Percentiles rank a stretch among this genome's conserved stretches.
Conservation (phyloP, 2,888 invertebrate genomes). For the Punctoribates punctum region DNA sequence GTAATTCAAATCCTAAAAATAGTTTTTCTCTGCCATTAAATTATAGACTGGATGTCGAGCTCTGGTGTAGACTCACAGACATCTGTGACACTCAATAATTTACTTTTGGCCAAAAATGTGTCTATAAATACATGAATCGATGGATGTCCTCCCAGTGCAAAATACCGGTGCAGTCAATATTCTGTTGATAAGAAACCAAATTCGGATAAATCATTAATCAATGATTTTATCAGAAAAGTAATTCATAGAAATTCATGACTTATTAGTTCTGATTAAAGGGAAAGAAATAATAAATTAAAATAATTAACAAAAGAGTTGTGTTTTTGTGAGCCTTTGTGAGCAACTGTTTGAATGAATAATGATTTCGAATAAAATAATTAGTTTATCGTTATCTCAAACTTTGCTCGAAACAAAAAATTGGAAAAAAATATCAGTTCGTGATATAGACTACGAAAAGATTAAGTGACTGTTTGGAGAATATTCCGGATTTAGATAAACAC, state of each 20-base stretch:
- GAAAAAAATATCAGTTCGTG: neutral
- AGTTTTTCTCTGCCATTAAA: slow-evolving; percentile 27
- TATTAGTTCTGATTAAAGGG: neutral
- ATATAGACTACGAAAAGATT: neutral
- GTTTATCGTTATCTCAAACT: neutral
- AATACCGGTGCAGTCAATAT: neutral
- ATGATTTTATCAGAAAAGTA: neutral
- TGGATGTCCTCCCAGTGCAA: too few species aligned
- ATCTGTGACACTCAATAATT: slow-evolving; percentile 36
- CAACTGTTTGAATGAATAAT: too few species aligned
- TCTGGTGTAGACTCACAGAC: neutral
- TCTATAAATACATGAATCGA: slow-evolving; percentile 6
- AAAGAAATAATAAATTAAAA: neutral
- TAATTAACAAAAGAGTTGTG: too few species aligned
- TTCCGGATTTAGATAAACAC: neutral
- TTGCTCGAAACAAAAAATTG: neutral
- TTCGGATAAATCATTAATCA: neutral
- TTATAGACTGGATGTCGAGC: slow-evolving; percentile 12
- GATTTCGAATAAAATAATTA: neutral
- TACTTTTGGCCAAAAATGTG: slow-evolving; percentile 14
- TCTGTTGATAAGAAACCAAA: neutral
- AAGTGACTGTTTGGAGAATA: neutral
- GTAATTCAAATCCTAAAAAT: slow-evolving; percentile 34
- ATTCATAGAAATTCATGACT: slow-evolving; percentile 3
- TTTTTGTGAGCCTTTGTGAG: too few species aligned